A percentile compares a stretch with the other conserved stretches of the same genome.
phyloP scores from a whole-genome alignment of 2,888 invertebrate species.

The Itoplectis maculator region DNA sequence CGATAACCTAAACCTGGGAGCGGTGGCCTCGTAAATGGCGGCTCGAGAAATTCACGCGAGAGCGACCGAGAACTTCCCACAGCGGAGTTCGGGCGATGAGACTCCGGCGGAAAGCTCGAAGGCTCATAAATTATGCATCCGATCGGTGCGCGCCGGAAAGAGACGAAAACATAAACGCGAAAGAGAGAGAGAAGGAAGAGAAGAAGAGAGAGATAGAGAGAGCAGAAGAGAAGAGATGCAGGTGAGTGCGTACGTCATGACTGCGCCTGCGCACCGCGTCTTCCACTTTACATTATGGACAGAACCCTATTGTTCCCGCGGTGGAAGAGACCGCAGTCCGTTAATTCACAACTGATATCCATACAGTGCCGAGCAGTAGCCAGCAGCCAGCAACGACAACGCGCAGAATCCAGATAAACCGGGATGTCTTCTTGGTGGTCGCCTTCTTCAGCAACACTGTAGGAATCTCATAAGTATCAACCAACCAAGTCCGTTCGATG shows the following conservation, averaged over 20 bases:
- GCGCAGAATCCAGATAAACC: slow-evolving; percentile 21
- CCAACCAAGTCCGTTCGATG: background rate
- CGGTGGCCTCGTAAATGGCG: background rate
- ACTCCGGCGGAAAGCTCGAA: slow-evolving; percentile 1
- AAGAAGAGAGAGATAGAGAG: slow-evolving; percentile 36
- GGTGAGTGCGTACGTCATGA: slow-evolving; percentile 60
- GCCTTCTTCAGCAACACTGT: slow-evolving; percentile 11
- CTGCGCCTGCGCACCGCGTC: background rate
- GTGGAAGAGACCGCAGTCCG: slow-evolving; percentile 48
- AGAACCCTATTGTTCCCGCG: slow-evolving; percentile 64
- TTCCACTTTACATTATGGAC: slow-evolving; percentile 32
- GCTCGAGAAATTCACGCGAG: slow-evolving; percentile 10
- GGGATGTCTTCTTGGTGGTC: slow-evolving; percentile 21
- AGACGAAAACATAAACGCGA: too few relatives aligned
- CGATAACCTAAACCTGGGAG: slow-evolving; percentile 25
- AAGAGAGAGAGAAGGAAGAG: slow-evolving; percentile 20
- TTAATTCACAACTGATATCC: slow-evolving; percentile 65
- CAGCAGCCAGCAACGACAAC: background rate
- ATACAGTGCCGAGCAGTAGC: slow-evolving; percentile 36
- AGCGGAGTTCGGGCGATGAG: slow-evolving; percentile 9
- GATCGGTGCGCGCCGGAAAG: slow-evolving; percentile 25
- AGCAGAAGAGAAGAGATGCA: slow-evolving; percentile 34
- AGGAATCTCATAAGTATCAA: slow-evolving; percentile 27
- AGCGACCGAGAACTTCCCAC: slow-evolving; percentile 7
- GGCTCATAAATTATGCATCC: slow-evolving; percentile 60